Base-by-base conservation (phyloP, 2,888 invertebrate genomes). In the Hedya salicella region DNA sequence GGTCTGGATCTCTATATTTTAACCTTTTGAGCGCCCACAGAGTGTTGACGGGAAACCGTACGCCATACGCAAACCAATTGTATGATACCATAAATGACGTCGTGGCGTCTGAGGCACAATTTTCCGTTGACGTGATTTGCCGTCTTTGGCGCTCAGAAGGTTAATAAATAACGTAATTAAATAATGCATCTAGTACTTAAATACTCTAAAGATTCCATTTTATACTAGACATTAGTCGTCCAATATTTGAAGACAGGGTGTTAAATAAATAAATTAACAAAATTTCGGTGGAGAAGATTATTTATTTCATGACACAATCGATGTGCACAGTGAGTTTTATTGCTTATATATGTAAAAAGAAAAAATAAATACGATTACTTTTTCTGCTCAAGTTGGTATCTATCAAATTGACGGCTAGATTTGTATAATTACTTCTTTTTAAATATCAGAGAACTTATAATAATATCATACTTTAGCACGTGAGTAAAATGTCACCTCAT, bases 331-430 rank as follows among this genome's bases (percentile, higher is more conserved):
- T 61, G 60, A 30, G 4, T 9, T 25, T 39, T 44, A 3, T 44
- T 52, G 19, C 49, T 44, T 42, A 57, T 17, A 36, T 36, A 36
- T 36, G 9, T 5, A 56, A 52, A 6, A 44, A 36, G 36, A 36
- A 59, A 36, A 42, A 17, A 64, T 4, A 21, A 57, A 52, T 25
- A 59, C 25, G 25, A 21, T 25, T 39, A 19, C 21, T 49, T 69
- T 70, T 73, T 75, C 74, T 75, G 73, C 76, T 76, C 71, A 73
- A 73, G 54, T 48, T 25, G n/a, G n/a, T n/a, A n/a, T 13, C 19
- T 61, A 53, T 25, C 32, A 17, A 40, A 25, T 46, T 16, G 32
- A 46, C 14, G 17, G 19, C 13, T 32, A 19, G 30, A 46, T 19
- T 19, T 36, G 16, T 2, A 32, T 14, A 5, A 17, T 32, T 44